These are phyloP conservation scores for Zelleria hepariella DNA, from an alignment of 2,888 invertebrate species.

Conservation along the genomic window DNA sequence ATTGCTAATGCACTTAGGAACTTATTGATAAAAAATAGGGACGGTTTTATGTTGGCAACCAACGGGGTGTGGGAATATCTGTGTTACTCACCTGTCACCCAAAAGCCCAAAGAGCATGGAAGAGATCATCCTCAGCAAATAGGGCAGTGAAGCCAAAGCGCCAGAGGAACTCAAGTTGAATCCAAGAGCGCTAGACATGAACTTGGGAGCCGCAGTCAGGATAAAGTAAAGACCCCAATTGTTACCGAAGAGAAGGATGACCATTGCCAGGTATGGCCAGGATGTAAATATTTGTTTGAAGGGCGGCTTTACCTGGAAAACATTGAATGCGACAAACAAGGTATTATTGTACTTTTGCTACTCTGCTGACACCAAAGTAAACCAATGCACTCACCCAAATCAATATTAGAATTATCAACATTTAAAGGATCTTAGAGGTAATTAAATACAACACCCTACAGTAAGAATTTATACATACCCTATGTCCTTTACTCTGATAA, in stretches of 20 bases:
- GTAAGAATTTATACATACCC: too few relatives aligned
- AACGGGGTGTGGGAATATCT: too few relatives aligned
- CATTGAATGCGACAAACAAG: neutral
- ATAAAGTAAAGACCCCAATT: conserved; percentile 83
- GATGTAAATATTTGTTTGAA: conserved; percentile 74
- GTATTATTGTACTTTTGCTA: too few relatives aligned
- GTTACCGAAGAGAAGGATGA: conserved; percentile 80
- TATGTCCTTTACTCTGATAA: conserved; percentile 17
- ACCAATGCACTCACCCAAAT: too few relatives aligned
- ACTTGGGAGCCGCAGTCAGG: conserved; percentile 82
- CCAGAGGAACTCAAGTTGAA: conserved; percentile 81
- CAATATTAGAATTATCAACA: too few relatives aligned
- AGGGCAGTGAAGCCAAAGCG: conserved; percentile 77
- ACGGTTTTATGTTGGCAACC: too few relatives aligned
- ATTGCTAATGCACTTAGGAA: conserved; percentile 79
- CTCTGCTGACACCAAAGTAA: too few relatives aligned
- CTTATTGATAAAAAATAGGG: neutral
- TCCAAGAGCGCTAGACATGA: conserved; percentile 79
- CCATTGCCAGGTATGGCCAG: conserved; percentile 78
- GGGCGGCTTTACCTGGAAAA: conserved; percentile 75
- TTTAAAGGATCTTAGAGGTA: too few relatives aligned
- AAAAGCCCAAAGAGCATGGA: conserved; percentile 80
- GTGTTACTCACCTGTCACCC: conserved; percentile 67
- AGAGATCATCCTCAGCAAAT: conserved; percentile 76
- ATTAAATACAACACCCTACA: too few relatives aligned